Evolutionary conservation across 1,140 invertebrate genomes (phyloP).

Genomic region (Popillia japonica): DNA sequence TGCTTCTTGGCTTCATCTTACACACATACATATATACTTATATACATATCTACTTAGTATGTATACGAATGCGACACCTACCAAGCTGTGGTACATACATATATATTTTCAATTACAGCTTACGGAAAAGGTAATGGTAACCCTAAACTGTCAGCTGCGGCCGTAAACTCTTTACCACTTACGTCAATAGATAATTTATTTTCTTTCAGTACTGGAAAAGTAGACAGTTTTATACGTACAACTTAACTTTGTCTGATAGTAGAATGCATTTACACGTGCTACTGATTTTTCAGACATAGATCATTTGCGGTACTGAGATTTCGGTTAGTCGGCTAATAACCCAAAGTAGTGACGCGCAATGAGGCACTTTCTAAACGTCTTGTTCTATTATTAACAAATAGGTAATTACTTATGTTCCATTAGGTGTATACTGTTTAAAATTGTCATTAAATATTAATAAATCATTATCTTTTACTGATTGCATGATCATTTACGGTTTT

Average conservation of each 20-base stretch:
- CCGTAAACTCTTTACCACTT: slow-evolving; percentile 5
- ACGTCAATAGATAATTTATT: slow-evolving; percentile 10
- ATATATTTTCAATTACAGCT: not conserved
- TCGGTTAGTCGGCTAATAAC: slow-evolving; percentile 14
- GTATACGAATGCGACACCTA: not conserved
- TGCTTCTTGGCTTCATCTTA: not conserved
- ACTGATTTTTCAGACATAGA: slow-evolving; percentile 8
- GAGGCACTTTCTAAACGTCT: not conserved
- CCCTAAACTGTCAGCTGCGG: not conserved
- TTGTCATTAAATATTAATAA: too few relatives aligned
- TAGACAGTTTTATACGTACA: not conserved
- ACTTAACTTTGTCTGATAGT: not conserved
- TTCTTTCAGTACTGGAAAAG: not conserved
- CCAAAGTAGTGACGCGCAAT: not conserved
- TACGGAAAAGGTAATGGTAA: not conserved
- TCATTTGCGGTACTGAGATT: not conserved
- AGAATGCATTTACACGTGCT: not conserved
- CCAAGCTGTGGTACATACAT: not conserved
- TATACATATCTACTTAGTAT: not conserved
- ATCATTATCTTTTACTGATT: too few relatives aligned
- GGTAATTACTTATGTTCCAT: too few relatives aligned
- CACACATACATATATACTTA: not conserved
- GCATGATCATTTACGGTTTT: too few relatives aligned
- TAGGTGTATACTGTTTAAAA: too few relatives aligned
- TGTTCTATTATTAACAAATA: too few relatives aligned